Percentiles rank a stretch among this genome's conserved stretches.
Evolutionary conservation across 2,888 invertebrate genomes (phyloP).

Genomic region (Teinopalpus imperialis): DNA sequence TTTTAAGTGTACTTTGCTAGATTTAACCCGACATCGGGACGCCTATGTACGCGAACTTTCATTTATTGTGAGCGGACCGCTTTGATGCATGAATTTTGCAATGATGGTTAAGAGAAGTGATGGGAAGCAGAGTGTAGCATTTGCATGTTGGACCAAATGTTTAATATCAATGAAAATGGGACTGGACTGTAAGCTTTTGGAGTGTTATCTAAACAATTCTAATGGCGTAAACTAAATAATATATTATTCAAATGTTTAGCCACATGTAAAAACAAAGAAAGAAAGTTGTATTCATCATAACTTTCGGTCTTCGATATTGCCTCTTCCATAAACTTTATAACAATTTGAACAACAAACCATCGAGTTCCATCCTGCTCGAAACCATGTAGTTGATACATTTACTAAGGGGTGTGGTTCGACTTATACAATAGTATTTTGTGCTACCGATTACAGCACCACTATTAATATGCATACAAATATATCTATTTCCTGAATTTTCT

Average conservation of each 20-base stretch:
- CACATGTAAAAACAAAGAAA: too few species aligned
- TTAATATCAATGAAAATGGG: too few species aligned
- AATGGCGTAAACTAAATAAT: too few species aligned
- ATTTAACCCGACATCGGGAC: constrained; percentile 35
- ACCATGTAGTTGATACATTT: constrained; percentile 51
- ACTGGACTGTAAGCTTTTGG: too few species aligned
- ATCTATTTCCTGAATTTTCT: too few species aligned
- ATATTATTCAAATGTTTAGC: too few species aligned
- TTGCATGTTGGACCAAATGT: constrained; percentile 11
- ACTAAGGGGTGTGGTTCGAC: constrained; percentile 48
- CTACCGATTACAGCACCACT: background rate
- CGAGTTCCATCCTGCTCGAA: constrained; percentile 67
- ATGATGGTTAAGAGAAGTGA: background rate
- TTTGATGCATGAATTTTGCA: constrained; percentile 36
- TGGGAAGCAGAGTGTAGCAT: constrained; percentile 1
- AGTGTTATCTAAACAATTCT: too few species aligned
- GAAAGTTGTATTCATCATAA: background rate
- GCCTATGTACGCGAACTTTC: constrained; percentile 8
- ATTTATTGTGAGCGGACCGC: constrained; percentile 33
- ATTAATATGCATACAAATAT: background rate
- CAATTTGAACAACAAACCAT: constrained; percentile 64
- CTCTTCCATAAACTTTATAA: constrained; percentile 55
- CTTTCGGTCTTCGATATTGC: background rate
- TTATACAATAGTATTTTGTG: constrained; percentile 26
- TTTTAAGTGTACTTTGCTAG: constrained; percentile 50